Conservation (phyloP, 53 echinoderm and acorn worm genomes). For the Temnopleurus reevesii region DNA sequence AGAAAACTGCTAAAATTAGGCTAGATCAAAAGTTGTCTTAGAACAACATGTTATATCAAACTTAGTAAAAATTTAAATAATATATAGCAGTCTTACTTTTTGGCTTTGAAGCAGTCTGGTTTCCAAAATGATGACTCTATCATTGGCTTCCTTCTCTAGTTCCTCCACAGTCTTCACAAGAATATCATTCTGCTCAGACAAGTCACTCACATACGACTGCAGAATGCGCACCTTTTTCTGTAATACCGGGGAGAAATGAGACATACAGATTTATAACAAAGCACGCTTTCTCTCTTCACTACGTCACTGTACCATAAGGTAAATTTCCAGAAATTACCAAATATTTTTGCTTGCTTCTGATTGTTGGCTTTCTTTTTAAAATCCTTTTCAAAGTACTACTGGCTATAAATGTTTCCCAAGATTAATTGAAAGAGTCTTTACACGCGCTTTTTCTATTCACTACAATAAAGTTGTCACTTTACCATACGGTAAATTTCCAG, state of each 20-base stretch:
- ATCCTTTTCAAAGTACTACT: too few species aligned
- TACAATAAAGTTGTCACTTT: too few species aligned
- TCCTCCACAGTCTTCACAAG: conserved; percentile 91
- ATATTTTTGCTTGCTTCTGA: background rate
- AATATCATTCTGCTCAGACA: conserved; percentile 90
- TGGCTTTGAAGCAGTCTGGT: conserved; percentile 69
- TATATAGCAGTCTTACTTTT: conserved; percentile 23
- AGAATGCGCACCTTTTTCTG: conserved; percentile 88
- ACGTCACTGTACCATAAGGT: too few species aligned
- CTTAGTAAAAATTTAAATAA: too few species aligned
- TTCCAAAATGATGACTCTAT: conserved; percentile 79
- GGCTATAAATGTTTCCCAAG: too few species aligned
- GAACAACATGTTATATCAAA: too few species aligned
- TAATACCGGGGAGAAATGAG: background rate
- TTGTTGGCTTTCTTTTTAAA: background rate
- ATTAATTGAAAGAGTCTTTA: too few species aligned
- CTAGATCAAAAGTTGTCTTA: too few species aligned
- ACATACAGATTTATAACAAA: background rate
- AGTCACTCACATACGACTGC: conserved; percentile 88
- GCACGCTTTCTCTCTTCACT: too few species aligned
- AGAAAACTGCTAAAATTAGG: too few species aligned
- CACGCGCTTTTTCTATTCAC: too few species aligned
- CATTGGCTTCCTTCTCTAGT: conserved; percentile 85
- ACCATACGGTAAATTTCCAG: too few species aligned
- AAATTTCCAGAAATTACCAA: background rate